Percentiles rank a stretch among this genome's conserved stretches.
phyloP scores from a whole-genome alignment of 1,140 invertebrate species.

The Musca vetustissima region DNA sequence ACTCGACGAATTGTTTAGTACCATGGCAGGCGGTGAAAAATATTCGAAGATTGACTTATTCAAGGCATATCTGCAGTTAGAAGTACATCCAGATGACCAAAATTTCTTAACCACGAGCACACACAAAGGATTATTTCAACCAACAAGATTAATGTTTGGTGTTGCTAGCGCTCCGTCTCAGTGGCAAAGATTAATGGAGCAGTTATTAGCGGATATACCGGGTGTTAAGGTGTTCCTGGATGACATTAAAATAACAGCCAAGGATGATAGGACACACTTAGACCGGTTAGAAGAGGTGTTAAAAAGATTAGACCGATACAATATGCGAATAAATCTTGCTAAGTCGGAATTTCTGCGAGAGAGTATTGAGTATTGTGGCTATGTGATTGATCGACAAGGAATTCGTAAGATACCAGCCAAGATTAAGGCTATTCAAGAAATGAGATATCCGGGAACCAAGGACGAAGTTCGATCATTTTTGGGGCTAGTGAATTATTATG shows the following conservation, averaged over 20 bases:
- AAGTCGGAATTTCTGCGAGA: slow-evolving; percentile 9
- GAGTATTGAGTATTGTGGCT: slow-evolving; percentile 6
- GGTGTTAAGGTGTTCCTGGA: slow-evolving; percentile 38
- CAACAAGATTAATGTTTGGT: slow-evolving; percentile 33
- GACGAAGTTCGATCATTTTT: no score
- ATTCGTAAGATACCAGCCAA: slow-evolving; percentile 10
- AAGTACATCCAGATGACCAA: slow-evolving; percentile 30
- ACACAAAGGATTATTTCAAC: slow-evolving; percentile 31
- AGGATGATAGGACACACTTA: not conserved
- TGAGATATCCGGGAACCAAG: not conserved
- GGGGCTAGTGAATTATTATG: no score
- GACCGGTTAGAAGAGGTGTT: not conserved
- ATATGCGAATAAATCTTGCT: slow-evolving; percentile 15
- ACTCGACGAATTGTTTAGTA: slow-evolving; percentile 36
- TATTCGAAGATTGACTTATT: slow-evolving; percentile 37
- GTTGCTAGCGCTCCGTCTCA: slow-evolving; percentile 36
- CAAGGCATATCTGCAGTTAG: slow-evolving; percentile 37
- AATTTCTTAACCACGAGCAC: slow-evolving; percentile 35
- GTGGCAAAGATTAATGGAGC: slow-evolving; percentile 42
- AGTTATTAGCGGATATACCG: slow-evolving; percentile 30
- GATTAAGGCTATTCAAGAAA: slow-evolving; percentile 12
- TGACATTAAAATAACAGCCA: slow-evolving; percentile 35
- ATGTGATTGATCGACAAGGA: not conserved
- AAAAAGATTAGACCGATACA: not conserved
- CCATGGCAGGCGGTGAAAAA: slow-evolving; percentile 30